A percentile compares a stretch with the other conserved stretches of the same genome.
Conservation (phyloP, 2,888 invertebrate genomes). For the Amphipyra tragopoginis region DNA sequence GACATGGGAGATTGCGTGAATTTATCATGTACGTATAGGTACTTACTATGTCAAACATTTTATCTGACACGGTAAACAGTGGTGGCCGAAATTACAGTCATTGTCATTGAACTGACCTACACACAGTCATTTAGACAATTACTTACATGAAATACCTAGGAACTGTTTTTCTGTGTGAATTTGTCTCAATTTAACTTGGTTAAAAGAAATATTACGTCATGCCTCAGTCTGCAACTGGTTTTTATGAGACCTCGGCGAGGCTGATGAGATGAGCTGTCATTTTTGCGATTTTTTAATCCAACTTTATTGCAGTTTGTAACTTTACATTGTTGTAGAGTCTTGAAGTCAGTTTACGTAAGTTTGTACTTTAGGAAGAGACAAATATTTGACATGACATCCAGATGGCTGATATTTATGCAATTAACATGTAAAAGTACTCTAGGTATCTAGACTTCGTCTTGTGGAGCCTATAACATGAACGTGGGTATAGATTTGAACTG, state of each 20-base stretch:
- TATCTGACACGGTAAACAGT: conserved; percentile 3
- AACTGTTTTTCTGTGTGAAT: conserved; percentile 18
- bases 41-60: conserved; percentile 8
- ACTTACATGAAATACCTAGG: conserved; percentile 18
- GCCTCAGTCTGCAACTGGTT: conserved; percentile 27
- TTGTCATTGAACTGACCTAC: conserved; percentile 51
- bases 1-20: no score
- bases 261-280: conserved; percentile 13
- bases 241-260: conserved; percentile 10
- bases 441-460: no score
- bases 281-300: conserved; percentile 8
- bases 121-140: conserved; percentile 18
- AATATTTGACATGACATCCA: no score
- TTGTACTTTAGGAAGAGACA: no score
- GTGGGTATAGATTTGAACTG: no score
- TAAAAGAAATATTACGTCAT: conserved; percentile 28
- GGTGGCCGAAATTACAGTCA: conserved; percentile 4
- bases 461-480: no score
- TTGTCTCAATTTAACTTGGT: conserved; percentile 10
- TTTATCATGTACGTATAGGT: no score
- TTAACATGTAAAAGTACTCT: no score
- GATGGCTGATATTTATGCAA: no score
- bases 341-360: not conserved
- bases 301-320: conserved; percentile 8
- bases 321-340: not conserved